Conservation (phyloP, 2,797 vertebrate genomes). For the Acrossocheilus wenchowensis region DNA sequence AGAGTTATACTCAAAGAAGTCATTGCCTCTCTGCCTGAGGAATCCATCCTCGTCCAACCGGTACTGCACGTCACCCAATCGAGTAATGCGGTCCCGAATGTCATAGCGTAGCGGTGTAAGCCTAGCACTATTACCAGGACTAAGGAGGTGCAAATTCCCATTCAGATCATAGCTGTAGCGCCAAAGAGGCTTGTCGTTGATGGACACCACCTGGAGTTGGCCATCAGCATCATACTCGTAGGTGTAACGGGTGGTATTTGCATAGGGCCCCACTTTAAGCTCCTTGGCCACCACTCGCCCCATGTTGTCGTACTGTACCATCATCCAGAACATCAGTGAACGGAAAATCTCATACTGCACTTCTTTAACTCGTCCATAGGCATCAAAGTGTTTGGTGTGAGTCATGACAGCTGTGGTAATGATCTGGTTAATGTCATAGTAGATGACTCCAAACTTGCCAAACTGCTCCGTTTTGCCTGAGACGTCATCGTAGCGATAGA, state of each 20-base stretch:
- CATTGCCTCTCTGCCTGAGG: slow-evolving; percentile 90
- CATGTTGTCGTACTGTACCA: slow-evolving; percentile 98
- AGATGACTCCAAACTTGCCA: slow-evolving; percentile 98
- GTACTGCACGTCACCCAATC: slow-evolving; percentile 93
- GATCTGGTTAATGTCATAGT: slow-evolving; percentile 98
- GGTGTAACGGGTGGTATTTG: slow-evolving; percentile 95
- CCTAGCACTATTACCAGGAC: slow-evolving; percentile 93
- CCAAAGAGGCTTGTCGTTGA: slow-evolving; percentile 97
- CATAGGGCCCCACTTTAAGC: slow-evolving; percentile 96
- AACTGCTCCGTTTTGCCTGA: slow-evolving; percentile 98
- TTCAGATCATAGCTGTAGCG: slow-evolving; percentile 98
- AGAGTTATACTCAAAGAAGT: slow-evolving; percentile 95
- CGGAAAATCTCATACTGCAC: slow-evolving; percentile 99
- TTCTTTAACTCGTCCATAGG: slow-evolving; percentile 96
- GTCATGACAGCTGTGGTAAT: slow-evolving; percentile 99
- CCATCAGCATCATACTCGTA: slow-evolving; percentile 96
- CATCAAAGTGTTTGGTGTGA: slow-evolving; percentile 98
- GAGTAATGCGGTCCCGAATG: slow-evolving; percentile 91
- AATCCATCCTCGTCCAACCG: slow-evolving; percentile 96
- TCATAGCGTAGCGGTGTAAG: slow-evolving; percentile 95
- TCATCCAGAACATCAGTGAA: slow-evolving; percentile 99
- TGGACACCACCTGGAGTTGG: slow-evolving; percentile 93
- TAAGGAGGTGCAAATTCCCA: slow-evolving; percentile 94
- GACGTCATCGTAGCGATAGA: slow-evolving; percentile 97
- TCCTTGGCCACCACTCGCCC: slow-evolving; percentile 96